These are phyloP conservation scores for Syngnathus acus DNA, from an alignment of 2,797 vertebrate genomes.

Conservation along the genomic window DNA sequence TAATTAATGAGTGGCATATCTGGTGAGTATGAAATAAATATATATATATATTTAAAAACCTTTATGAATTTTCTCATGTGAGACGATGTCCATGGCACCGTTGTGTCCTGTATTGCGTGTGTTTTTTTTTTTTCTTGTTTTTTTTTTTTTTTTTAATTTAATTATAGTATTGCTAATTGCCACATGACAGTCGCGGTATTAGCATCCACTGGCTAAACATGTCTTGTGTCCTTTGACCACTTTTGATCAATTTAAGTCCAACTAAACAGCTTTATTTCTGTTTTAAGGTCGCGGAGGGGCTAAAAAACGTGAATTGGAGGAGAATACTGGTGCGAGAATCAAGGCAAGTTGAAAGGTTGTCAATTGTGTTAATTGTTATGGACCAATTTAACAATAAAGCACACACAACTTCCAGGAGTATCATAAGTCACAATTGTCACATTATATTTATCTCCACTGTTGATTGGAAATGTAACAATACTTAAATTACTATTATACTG, in stretches of 20 bases:
- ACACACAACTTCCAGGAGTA: background rate
- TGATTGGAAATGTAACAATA: too few relatives aligned
- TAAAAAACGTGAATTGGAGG: slow-evolving; percentile 85
- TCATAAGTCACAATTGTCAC: background rate
- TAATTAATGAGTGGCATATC: too few relatives aligned
- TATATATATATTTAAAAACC: too few relatives aligned
- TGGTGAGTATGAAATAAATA: background rate
- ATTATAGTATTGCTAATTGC: too few relatives aligned
- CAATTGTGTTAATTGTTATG: background rate
- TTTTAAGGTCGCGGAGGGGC: slow-evolving; percentile 79
- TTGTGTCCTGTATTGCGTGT: too few relatives aligned
- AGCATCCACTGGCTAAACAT: background rate
- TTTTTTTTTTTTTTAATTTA: too few relatives aligned
- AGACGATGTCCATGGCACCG: too few relatives aligned
- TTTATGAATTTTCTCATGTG: too few relatives aligned
- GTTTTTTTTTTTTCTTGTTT: too few relatives aligned
- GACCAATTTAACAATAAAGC: background rate
- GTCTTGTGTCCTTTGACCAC: background rate
- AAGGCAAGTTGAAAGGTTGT: slow-evolving; percentile 67
- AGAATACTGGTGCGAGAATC: slow-evolving; percentile 77
- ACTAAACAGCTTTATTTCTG: background rate
- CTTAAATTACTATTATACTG: too few relatives aligned
- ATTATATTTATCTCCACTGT: too few relatives aligned
- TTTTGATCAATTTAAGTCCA: background rate
- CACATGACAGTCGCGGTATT: too few relatives aligned